Evolutionary conservation across 2,113 vertebrate species (phyloP), one percentile per base, ranked within the genome.

Genomic region (Oryzias javanicus): DNA sequence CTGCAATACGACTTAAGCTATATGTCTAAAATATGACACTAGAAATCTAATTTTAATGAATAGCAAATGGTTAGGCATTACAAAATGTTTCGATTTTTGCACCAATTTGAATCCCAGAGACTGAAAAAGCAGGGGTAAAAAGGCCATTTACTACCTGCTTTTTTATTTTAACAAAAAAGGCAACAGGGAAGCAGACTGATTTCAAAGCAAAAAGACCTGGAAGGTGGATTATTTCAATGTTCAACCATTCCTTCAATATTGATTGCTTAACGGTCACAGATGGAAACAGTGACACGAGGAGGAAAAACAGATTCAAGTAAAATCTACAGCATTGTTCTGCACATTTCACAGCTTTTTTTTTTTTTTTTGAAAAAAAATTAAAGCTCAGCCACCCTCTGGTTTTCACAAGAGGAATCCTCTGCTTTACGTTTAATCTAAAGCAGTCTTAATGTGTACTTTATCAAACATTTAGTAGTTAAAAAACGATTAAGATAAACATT

Each of bases 271-370:
- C 13, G 20, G 10, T 56, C 46, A 27, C 40, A 29, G 14, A 49
- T 14, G 56, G 18, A 27, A 51, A 42, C 25, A n/a, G 53, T 46
- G 27, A 24, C 42, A 3, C n/a, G 49, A 57, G 46, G 58, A 49
- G 14, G 24, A 62, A 35, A 19, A 51, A 46, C 6, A 35, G 45
- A 74, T 81, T 81, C 70, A 84, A 85, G 76, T 85, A 86, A 81
- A 70, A 67, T 63, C 54, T 44, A 75, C 75, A 68, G 81, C 62
- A 74, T 83, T 61, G 42, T 42, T 76, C 48, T 82, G 66, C 74
- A 82, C 79, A 74, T 67, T 87, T 89, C 88, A 91, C 88, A 91
- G 87, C 79, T 90, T 90, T 80, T 53, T 62, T 12, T 2, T 35
- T 12, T 35, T 13, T 10, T 8, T 27, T n/a, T n/a, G n/a, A n/a